Evolutionary conservation across 2,113 vertebrate species (phyloP), one percentile per base, ranked within the genome.

Genomic region (Gallinago jamesoni): DNA sequence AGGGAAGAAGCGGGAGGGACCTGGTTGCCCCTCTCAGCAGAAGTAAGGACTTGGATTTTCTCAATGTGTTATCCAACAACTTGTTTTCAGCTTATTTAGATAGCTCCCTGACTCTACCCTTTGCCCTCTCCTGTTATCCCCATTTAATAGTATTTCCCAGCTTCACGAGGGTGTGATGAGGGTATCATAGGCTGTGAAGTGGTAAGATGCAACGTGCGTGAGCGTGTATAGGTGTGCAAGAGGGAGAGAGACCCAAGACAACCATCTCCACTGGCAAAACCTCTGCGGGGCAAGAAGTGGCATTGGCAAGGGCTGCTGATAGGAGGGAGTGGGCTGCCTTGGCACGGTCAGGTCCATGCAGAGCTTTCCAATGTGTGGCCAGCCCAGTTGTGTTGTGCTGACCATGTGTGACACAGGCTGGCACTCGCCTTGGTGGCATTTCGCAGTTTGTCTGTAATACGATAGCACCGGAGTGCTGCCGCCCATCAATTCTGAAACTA

Each of bases 401-500:
- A 57, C 87, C 31, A 3, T 28, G 60, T 1, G 31, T 72, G 87
- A 84, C 66, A 88, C 84, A 81, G 90, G 72, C 39, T 3, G 60
- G 82, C n/a, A 0, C 70, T 83, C 3, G 6, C 68, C 76, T 84
- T 2, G 6, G 62, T 95, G 91, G 89, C 87, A 41, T 91, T 91
- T 94, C 6, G 1, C 95, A 53, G 95, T 57, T 87, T 55, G 60
- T 57, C 81, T 78, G 48, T 68, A 87, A 66, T 63, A 73, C 94
- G 69, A 11, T 43, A 72, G 73, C 6, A 5, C 77, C 1, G 8
- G 77, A 86, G 62, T 4, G 6, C 81, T 95, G 91, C 87, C 22
- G 22, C 91, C 70, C 94, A 87, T 95, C 91, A 62, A 74, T 94
- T 94, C 93, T 85, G 73, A 91, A 93, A 85, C 81, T 82, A 79